Conservation (phyloP, 2,888 invertebrate species). For the Thysanoteuthis rhombus region DNA sequence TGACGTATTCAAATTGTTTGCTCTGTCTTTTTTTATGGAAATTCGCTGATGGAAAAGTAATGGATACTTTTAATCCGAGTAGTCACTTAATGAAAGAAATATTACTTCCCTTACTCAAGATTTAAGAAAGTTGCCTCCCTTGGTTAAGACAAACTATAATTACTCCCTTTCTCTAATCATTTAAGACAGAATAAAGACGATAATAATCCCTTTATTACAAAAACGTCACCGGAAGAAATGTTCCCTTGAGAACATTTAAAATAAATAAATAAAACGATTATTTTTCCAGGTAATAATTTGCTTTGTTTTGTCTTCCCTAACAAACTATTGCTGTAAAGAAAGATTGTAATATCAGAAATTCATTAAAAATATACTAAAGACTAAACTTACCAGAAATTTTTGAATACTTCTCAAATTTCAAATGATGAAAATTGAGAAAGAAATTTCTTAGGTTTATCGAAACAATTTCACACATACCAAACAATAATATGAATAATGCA, state of each 20-base stretch:
- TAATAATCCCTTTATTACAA: too few species aligned
- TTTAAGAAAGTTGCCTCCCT: neutral
- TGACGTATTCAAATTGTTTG: neutral
- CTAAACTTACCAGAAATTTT: neutral
- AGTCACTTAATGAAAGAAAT: too few species aligned
- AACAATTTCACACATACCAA: too few species aligned
- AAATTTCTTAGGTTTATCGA: too few species aligned
- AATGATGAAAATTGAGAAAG: neutral
- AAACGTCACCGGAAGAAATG: too few species aligned
- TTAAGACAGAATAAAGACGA: neutral
- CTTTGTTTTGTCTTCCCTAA: neutral
- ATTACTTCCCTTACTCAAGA: neutral
- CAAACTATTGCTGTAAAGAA: neutral
- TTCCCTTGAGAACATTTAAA: too few species aligned
- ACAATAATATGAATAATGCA: too few species aligned
- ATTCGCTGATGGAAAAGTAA: neutral
- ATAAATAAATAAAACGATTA: too few species aligned
- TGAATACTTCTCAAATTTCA: neutral
- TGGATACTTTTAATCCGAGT: neutral
- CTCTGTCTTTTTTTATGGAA: neutral
- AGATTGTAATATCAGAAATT: neutral
- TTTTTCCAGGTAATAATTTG: too few species aligned
- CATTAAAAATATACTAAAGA: neutral
- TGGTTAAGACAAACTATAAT: neutral
- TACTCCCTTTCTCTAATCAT: neutral